Evolutionary conservation across 2,113 vertebrate genomes (phyloP), one percentile per base, ranked within the genome.

Genomic region (Calyptommatus sinebrachiatus): DNA sequence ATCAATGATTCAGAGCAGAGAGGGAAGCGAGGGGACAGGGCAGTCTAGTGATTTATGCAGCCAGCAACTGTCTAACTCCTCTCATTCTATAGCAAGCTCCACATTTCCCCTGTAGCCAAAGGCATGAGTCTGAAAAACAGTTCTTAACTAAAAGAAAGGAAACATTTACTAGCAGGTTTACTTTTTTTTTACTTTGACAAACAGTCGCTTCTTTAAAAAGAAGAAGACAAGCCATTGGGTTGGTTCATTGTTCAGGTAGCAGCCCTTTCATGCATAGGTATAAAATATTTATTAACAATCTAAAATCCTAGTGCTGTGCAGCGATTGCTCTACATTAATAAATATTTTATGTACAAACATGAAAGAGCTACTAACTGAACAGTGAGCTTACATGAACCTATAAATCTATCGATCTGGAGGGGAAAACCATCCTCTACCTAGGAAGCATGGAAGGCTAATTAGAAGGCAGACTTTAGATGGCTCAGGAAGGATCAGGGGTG

Each of bases 241-340:
- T 75, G 18, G 48, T 48, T 68, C 63, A 29, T 12, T 29, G 20
- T 69, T 74, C 65, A 46, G 72, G 35, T 70, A 75, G 72, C 72
- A 75, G 8, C 26, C 24, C 72, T 69, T 69, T 48, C 35, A 74
- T 22, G 72, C 45, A n/a, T 75, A 61, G 60, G 57, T 35, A 75
- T 81, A 45, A 75, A 81, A 75, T 69, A 81, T 70, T 70, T 78
- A 70, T 81, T 75, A 81, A 57, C 29, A 16, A 48, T 81, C n/a
- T 75, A 69, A 69, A 69, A 81, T 74, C 79, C 65, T 69, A 81
- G 72, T n/a, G 22, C n/a, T 29, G 65, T 61, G 62, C 67, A 81
- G 71, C 11, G 28, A 57, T 74, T 74, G 50, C 63, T 74, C 48
- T 60, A 67, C 50, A 68, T 68, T 81, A 75, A 75, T 75, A 81